Evolutionary conservation across 2,113 vertebrate genomes (phyloP).

Genomic region (Nematolebias whitei): DNA sequence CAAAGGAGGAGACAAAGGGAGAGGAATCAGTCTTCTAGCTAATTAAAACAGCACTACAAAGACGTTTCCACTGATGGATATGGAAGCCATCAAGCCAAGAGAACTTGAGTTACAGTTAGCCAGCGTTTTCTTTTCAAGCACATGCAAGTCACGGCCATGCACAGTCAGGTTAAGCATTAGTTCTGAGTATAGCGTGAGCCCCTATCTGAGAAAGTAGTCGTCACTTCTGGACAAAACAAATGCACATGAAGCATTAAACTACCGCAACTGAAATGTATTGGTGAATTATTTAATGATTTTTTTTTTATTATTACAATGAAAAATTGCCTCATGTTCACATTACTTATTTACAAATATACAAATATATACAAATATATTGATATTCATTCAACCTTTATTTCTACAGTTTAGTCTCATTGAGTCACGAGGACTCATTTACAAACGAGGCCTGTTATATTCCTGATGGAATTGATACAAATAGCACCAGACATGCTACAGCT

Average conservation of each 20-base stretch:
- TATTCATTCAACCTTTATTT: no score
- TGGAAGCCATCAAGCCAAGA: constrained; percentile 33
- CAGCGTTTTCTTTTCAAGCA: constrained; percentile 19
- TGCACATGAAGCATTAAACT: not conserved
- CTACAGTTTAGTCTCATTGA: no score
- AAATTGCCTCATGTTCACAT: no score
- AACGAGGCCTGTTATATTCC: no score
- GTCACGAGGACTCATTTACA: no score
- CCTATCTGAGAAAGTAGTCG: not conserved
- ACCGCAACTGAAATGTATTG: no score
- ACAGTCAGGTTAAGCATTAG: constrained; percentile 15
- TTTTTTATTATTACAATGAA: no score
- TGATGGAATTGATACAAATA: no score
- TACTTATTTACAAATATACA: no score
- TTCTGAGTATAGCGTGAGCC: constrained; percentile 3
- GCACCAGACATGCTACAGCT: no score
- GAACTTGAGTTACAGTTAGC: not conserved
- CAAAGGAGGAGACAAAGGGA: constrained; percentile 68
- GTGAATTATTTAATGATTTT: no score
- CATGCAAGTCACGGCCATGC: constrained; percentile 61
- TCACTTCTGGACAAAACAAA: not conserved
- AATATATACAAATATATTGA: no score
- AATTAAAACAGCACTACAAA: constrained; percentile 50
- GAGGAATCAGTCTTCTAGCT: constrained; percentile 60
- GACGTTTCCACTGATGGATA: constrained; percentile 40